A percentile compares a stretch with the other conserved stretches of the same genome.
These are phyloP conservation scores for Zaprionus lachaisei DNA, from an alignment of 1,140 invertebrate species.

Conservation along the genomic window DNA sequence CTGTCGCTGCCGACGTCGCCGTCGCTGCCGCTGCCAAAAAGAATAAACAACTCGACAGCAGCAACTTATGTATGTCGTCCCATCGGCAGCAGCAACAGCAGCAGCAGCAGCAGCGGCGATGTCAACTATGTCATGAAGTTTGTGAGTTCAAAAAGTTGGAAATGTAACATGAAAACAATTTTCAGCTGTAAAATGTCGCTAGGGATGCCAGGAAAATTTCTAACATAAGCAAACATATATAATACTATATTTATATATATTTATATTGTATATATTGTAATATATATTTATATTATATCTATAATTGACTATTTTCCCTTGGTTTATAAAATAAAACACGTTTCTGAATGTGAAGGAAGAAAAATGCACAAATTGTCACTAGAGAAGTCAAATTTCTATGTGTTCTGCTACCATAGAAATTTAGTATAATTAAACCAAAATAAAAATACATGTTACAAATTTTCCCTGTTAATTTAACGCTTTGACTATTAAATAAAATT, in stretches of 20 bases:
- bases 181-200: background rate
- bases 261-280: too few relatives aligned
- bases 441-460: background rate
- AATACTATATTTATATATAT: too few relatives aligned
- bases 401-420: background rate
- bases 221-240: too few relatives aligned
- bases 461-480: background rate
- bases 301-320: too few relatives aligned
- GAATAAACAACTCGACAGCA: slow-evolving; percentile 32
- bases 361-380: too few relatives aligned
- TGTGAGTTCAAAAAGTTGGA: slow-evolving; percentile 3
- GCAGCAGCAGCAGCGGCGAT: background rate
- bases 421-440: background rate
- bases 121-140: background rate
- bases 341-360: too few relatives aligned
- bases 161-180: background rate
- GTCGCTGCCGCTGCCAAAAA: slow-evolving; percentile 28
- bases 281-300: too few relatives aligned
- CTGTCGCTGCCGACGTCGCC: slow-evolving; percentile 16
- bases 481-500: background rate
- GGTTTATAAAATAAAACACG: too few relatives aligned
- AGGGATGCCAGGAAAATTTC: background rate
- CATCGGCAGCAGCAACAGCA: background rate
- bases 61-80: slow-evolving; percentile 29
- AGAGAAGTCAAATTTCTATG: background rate